phyloP scores from a whole-genome alignment of 2,113 vertebrate genomes.

The Sclerurus mexicanus region DNA sequence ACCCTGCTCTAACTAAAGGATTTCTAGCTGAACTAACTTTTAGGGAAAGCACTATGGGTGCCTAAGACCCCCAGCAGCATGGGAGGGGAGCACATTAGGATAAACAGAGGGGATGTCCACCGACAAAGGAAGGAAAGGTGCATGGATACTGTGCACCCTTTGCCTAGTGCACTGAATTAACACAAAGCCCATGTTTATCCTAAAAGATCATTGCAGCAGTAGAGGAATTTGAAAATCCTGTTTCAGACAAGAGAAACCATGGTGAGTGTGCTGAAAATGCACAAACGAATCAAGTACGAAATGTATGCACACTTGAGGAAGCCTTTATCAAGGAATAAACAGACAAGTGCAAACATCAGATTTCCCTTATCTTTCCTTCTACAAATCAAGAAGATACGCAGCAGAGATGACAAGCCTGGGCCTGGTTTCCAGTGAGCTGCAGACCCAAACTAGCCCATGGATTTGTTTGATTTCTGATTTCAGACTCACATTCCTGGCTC shows the following conservation, averaged over 20 bases:
- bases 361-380: not conserved
- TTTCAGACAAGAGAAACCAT: not conserved
- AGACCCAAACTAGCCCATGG: not conserved
- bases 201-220: not conserved
- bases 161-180: not conserved
- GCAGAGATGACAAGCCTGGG: not conserved
- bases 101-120: not conserved
- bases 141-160: too few relatives aligned
- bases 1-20: not conserved
- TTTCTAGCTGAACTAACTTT: not conserved
- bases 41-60: not conserved
- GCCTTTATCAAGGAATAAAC: not conserved
- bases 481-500: not conserved
- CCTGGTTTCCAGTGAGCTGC: not conserved
- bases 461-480: constrained; percentile 2
- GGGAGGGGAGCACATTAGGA: not conserved
- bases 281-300: not conserved
- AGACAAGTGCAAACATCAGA: not conserved
- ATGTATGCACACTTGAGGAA: not conserved
- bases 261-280: not conserved
- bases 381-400: not conserved
- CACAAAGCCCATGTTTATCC: not conserved
- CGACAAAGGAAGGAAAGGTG: not conserved
- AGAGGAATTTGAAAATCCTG: not conserved
- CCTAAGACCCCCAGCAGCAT: not conserved